Evolutionary conservation across 2,113 vertebrate genomes (phyloP).

Genomic region (Eudorcas thomsonii): DNA sequence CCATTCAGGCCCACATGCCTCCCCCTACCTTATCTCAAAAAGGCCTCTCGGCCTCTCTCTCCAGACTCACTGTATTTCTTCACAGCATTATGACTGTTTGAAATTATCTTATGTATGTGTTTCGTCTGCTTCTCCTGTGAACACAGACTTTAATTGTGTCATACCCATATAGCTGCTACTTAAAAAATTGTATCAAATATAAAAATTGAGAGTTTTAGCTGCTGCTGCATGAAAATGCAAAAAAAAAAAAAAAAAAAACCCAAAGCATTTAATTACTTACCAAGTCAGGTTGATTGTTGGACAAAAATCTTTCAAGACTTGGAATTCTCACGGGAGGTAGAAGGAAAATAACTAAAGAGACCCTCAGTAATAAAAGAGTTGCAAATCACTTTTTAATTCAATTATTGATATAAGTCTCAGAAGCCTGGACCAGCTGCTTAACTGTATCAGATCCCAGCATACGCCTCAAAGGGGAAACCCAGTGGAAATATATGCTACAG

Average conservation of each 20-base stretch:
- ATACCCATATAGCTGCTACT: neutral
- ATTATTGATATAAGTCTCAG: neutral
- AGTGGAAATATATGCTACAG: neutral
- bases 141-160: neutral
- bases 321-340: neutral
- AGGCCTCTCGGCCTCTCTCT: neutral
- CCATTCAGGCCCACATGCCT: neutral
- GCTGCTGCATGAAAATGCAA: neutral
- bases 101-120: neutral
- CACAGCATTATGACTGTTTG: neutral
- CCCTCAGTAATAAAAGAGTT: neutral
- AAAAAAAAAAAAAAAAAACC: neutral
- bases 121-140: neutral
- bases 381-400: neutral
- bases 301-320: constrained; percentile 29
- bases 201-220: neutral
- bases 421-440: neutral
- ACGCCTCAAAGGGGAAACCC: neutral
- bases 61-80: neutral
- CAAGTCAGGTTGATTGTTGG: neutral
- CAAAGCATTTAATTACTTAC: constrained; percentile 27
- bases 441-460: neutral
- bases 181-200: neutral
- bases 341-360: neutral
- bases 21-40: neutral